phyloP scores from a whole-genome alignment of 2,888 invertebrate species.

The Sussaba pulchella region DNA sequence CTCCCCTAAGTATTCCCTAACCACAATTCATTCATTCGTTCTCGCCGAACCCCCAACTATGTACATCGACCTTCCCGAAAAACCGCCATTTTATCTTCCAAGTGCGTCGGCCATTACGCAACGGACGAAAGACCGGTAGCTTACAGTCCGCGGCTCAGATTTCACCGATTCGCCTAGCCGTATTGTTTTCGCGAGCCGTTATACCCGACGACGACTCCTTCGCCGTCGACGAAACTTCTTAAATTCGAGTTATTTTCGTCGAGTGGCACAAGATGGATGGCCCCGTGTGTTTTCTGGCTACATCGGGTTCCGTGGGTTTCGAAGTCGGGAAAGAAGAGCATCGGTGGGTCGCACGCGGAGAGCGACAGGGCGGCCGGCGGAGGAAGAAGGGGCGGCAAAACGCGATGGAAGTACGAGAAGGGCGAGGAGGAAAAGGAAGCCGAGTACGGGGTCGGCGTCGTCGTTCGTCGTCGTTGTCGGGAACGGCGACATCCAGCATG shows the following conservation, averaged over 20 bases:
- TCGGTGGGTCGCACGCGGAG: constrained; percentile 33
- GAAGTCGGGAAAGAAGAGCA: constrained; percentile 54
- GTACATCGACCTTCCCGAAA: neutral
- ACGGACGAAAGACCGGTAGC: constrained; percentile 26
- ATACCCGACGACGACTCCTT: constrained; percentile 51
- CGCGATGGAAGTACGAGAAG: no score
- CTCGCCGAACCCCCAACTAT: neutral
- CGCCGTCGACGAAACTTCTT: constrained; percentile 77
- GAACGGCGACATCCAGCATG: constrained; percentile 65
- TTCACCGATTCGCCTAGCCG: constrained; percentile 61
- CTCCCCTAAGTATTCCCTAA: no score
- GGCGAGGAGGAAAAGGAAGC: no score
- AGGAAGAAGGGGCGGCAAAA: constrained; percentile 52
- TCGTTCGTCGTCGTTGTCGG: constrained; percentile 55
- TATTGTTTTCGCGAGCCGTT: constrained; percentile 79
- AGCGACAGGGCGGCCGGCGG: constrained; percentile 13
- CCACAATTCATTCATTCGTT: no score
- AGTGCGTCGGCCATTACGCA: constrained; percentile 52
- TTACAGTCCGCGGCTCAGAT: constrained; percentile 44
- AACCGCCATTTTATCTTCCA: constrained; percentile 31
- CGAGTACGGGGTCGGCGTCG: constrained; percentile 63
- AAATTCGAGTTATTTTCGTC: constrained; percentile 83
- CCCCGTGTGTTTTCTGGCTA: constrained; percentile 77
- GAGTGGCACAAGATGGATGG: constrained; percentile 80
- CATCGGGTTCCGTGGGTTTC: constrained; percentile 67